These are phyloP conservation scores for Rhynchonycteris naso DNA, from an alignment of 2,797 vertebrate genomes.

Conservation along the genomic window DNA sequence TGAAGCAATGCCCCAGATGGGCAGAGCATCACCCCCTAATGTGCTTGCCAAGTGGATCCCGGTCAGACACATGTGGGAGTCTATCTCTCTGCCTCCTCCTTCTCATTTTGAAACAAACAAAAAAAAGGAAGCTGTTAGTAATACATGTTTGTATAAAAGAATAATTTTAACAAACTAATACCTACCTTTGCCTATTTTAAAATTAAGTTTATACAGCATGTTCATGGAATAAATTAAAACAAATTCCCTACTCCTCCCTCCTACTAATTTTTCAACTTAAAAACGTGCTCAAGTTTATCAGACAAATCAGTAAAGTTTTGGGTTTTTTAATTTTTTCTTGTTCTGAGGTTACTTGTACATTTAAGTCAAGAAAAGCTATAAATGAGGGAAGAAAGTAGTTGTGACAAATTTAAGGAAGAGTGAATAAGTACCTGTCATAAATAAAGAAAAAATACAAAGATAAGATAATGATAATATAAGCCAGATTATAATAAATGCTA, in stretches of 20 bases:
- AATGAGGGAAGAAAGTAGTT: background rate
- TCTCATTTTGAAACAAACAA: too few species aligned
- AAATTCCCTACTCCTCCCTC: background rate
- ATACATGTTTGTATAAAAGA: background rate
- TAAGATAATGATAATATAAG: background rate
- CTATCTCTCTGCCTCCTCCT: too few species aligned
- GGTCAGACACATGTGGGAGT: too few species aligned
- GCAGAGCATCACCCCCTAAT: too few species aligned
- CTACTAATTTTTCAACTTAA: background rate
- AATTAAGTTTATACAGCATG: background rate
- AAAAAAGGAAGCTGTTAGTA: background rate
- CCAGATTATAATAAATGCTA: background rate
- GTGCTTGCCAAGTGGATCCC: too few species aligned
- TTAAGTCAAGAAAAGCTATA: background rate
- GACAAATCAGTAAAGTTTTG: background rate
- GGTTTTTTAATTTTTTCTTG: background rate
- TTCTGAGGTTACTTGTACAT: background rate
- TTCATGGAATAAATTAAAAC: background rate
- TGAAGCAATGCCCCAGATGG: too few species aligned
- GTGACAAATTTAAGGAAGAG: background rate
- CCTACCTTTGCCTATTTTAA: constrained; percentile 15
- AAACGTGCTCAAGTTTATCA: background rate
- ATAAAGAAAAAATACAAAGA: background rate
- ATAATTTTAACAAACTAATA: background rate
- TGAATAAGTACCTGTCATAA: background rate